Conservation (phyloP, 2,113 vertebrate genomes). For the Oenanthe oenanthe region DNA sequence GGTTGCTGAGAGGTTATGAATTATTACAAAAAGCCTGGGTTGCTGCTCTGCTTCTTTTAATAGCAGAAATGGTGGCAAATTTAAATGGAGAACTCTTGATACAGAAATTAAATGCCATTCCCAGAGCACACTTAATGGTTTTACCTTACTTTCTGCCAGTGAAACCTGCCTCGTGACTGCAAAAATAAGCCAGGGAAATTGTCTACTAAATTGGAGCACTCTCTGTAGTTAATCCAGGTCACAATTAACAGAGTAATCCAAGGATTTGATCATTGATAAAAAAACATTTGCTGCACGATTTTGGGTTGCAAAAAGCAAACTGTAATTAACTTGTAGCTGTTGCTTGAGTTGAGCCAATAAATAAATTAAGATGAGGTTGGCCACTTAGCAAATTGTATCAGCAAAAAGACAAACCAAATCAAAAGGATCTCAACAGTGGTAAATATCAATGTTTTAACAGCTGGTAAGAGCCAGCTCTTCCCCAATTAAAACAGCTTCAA, state of each 20-base stretch:
- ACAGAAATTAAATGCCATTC: not conserved
- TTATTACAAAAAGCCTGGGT: not conserved
- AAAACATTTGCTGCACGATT: not conserved
- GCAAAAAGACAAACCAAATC: not conserved
- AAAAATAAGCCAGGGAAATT: not conserved
- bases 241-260: not conserved
- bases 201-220: not conserved
- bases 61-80: not conserved
- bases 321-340: not conserved
- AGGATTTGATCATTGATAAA: conserved; percentile 17
- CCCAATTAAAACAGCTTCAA: not conserved
- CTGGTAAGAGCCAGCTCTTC: not conserved
- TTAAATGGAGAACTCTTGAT: not conserved
- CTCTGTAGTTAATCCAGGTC: not conserved
- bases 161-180: not conserved
- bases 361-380: conserved; percentile 33
- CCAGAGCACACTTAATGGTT: not conserved
- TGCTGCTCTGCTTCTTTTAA: not conserved
- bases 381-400: not conserved
- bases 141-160: not conserved
- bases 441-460: not conserved
- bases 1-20: conserved; percentile 27
- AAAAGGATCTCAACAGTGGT: not conserved
- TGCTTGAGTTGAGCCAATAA: conserved; percentile 14
- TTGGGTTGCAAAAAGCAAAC: conserved; percentile 8